phyloP scores from a whole-genome alignment of 2,888 invertebrate species.

The Mythimna ferrago region DNA sequence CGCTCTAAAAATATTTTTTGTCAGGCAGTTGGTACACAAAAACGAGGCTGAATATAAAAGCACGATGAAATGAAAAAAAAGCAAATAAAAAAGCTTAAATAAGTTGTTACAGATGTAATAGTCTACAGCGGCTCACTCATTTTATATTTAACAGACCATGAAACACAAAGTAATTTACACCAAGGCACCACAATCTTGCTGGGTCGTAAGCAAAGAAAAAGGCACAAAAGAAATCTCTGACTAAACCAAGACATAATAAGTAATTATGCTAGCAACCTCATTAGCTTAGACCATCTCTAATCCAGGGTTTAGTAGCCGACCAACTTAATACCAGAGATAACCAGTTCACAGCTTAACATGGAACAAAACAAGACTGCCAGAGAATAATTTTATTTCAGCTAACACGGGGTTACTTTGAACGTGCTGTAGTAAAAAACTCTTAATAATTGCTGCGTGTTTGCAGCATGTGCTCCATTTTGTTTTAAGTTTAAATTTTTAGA shows the following conservation, averaged over 20 bases:
- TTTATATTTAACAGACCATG: conserved; percentile 35
- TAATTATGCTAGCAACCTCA: conserved; percentile 57
- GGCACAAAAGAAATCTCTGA: conserved; percentile 37
- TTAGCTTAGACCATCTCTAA: conserved; percentile 55
- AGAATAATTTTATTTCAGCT: conserved; percentile 32
- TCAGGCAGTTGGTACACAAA: not conserved
- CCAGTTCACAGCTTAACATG: conserved; percentile 50
- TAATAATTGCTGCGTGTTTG: conserved; percentile 6
- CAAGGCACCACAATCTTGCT: conserved; percentile 14
- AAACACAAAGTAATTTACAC: conserved; percentile 38
- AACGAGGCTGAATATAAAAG: not conserved
- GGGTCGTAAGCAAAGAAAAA: conserved; percentile 3
- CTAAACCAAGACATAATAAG: conserved; percentile 40
- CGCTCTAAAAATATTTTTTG: no score
- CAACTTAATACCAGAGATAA: conserved; percentile 45
- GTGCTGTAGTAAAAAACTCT: conserved; percentile 1
- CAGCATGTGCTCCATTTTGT: conserved; percentile 5
- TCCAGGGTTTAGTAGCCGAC: conserved; percentile 32
- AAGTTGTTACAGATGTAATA: conserved; percentile 14
- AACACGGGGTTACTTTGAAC: conserved; percentile 2
- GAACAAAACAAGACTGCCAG: conserved; percentile 22
- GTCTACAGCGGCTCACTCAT: conserved; percentile 7
- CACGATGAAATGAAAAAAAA: conserved; percentile 1
- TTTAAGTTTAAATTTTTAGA: conserved; percentile 3
- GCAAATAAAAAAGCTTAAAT: conserved; percentile 6